phyloP scores from a whole-genome alignment of 2,888 invertebrate genomes.

The Andrena hattorfiana region DNA sequence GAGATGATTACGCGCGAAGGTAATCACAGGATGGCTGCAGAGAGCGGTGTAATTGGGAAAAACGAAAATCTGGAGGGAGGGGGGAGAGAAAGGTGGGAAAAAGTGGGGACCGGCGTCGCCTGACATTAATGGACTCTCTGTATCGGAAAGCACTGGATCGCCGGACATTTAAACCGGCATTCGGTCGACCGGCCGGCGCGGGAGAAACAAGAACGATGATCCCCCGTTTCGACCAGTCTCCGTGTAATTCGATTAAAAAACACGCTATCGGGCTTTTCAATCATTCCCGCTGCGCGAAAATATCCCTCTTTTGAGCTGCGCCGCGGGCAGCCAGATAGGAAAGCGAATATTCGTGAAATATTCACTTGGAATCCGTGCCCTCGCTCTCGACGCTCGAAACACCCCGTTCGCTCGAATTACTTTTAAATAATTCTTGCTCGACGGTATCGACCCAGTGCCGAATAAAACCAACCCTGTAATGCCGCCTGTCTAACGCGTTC shows the following conservation, averaged over 20 bases:
- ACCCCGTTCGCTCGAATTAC: no score
- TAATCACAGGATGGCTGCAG: not conserved
- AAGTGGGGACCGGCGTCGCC: not conserved
- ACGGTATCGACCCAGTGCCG: no score
- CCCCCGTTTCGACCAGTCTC: not conserved
- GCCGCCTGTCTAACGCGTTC: no score
- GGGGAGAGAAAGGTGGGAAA: not conserved
- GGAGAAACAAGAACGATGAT: not conserved
- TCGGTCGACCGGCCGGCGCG: not conserved
- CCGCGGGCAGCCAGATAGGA: not conserved
- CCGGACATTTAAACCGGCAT: not conserved
- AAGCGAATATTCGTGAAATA: not conserved
- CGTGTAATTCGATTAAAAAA: not conserved
- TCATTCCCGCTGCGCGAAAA: not conserved
- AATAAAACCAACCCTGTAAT: no score
- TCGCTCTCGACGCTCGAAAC: no score
- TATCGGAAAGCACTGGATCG: not conserved
- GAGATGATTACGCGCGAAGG: slow-evolving; percentile 14
- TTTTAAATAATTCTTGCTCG: no score
- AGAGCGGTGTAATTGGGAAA: not conserved
- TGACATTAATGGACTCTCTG: not conserved
- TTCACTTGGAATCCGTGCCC: no score
- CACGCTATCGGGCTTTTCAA: not conserved
- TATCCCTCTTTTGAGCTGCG: not conserved
- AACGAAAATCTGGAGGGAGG: not conserved